A percentile compares a stretch with the other conserved stretches of the same genome.
phyloP scores from a whole-genome alignment of 2,113 vertebrate species.

The Bombycilla garrulus region DNA sequence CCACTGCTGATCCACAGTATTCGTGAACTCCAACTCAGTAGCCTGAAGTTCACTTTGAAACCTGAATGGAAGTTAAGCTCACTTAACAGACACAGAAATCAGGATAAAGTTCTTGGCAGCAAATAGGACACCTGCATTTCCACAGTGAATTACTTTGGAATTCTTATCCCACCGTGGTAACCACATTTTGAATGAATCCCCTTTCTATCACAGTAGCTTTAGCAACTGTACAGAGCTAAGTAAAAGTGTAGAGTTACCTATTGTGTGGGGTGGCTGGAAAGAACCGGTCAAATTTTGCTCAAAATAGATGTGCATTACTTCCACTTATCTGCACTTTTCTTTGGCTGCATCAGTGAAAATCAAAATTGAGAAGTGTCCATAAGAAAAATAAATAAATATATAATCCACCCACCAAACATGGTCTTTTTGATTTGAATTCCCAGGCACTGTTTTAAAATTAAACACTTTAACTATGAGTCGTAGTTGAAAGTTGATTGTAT shows the following conservation, averaged over 20 bases:
- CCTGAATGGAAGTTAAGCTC: background rate
- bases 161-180: background rate
- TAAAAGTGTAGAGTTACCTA: background rate
- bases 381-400: background rate
- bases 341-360: background rate
- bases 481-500: background rate
- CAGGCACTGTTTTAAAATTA: background rate
- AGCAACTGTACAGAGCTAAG: background rate
- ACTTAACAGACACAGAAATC: background rate
- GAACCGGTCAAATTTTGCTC: background rate
- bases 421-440: background rate
- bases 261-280: background rate
- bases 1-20: background rate
- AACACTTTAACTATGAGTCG: background rate
- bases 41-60: background rate
- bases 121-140: background rate
- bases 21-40: background rate
- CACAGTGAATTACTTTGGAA: background rate
- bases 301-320: background rate
- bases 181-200: background rate
- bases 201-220: background rate
- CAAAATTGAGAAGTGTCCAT: background rate
- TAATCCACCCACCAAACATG: background rate
- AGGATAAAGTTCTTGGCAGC: background rate
- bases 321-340: background rate